These are phyloP conservation scores for Drosophila kohkoa DNA, from an alignment of 1,140 invertebrate species.

Conservation along the genomic window DNA sequence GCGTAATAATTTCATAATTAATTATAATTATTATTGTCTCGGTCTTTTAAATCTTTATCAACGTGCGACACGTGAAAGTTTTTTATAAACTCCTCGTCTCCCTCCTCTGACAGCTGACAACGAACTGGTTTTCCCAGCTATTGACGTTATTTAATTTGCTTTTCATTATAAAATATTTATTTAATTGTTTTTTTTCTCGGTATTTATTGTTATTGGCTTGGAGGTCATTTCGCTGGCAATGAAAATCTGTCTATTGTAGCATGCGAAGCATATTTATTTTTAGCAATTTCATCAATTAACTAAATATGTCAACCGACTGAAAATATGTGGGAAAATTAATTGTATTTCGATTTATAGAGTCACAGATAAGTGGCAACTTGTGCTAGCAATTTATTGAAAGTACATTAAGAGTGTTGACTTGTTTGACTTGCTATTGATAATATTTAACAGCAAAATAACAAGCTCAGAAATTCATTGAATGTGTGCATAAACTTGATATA, in stretches of 20 bases:
- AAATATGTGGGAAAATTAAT: constrained; percentile 6
- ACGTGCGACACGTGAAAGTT: constrained; percentile 53
- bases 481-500: too few relatives aligned
- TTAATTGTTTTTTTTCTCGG: constrained; percentile 31
- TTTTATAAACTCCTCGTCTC: constrained; percentile 6
- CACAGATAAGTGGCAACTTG: not conserved
- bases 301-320: not conserved
- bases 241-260: constrained; percentile 3
- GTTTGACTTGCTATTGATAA: not conserved
- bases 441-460: not conserved
- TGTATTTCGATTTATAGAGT: not conserved
- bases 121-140: constrained; percentile 33
- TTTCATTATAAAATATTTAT: constrained; percentile 68
- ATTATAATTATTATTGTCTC: constrained; percentile 40
- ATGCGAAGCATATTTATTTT: constrained; percentile 30
- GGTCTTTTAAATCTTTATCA: constrained; percentile 18
- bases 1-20: constrained; percentile 48
- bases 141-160: constrained; percentile 53
- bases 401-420: not conserved
- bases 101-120: not conserved
- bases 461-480: too few relatives aligned
- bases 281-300: constrained; percentile 23
- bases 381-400: not conserved
- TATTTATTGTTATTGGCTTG: constrained; percentile 11
- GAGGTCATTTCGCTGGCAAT: constrained; percentile 12